A percentile compares a stretch with the other conserved stretches of the same genome.
These are phyloP conservation scores for Bibio marci DNA, from an alignment of 2,888 invertebrate species.

Conservation along the genomic window DNA sequence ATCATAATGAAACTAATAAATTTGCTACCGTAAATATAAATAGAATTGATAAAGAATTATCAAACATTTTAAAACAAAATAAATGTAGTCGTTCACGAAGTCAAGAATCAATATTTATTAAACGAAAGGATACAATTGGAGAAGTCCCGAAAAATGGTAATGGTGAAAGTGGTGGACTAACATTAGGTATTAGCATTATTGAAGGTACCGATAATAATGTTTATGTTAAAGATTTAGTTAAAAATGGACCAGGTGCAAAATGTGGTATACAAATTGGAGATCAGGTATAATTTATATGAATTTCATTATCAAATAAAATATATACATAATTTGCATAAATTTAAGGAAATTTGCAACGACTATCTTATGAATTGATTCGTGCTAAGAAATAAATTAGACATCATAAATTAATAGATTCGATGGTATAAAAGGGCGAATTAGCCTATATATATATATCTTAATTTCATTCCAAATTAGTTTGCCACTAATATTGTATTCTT, in stretches of 20 bases:
- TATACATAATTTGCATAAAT: neutral
- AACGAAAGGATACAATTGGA: conserved; percentile 8
- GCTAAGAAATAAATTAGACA: no score
- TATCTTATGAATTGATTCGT: no score
- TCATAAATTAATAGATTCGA: no score
- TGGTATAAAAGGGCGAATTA: no score
- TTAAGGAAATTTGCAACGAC: neutral
- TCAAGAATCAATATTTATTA: conserved; percentile 10
- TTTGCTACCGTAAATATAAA: neutral
- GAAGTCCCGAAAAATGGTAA: conserved; percentile 1
- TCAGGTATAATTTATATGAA: conserved; percentile 7
- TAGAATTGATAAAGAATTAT: neutral
- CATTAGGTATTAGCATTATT: conserved; percentile 14
- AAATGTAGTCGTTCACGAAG: conserved; percentile 4
- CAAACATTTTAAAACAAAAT: no score
- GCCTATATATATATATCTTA: no score
- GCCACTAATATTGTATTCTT: no score
- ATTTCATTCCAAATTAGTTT: no score
- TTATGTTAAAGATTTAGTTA: conserved; percentile 14
- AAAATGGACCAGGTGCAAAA: conserved; percentile 12
- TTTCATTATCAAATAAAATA: no score
- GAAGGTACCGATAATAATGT: conserved; percentile 14
- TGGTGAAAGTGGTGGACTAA: conserved; percentile 7
- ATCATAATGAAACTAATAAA: neutral
- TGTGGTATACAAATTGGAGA: conserved; percentile 12